These are phyloP conservation scores for Adineta ricciae DNA, from an alignment of 2,888 invertebrate species.

Conservation along the genomic window DNA sequence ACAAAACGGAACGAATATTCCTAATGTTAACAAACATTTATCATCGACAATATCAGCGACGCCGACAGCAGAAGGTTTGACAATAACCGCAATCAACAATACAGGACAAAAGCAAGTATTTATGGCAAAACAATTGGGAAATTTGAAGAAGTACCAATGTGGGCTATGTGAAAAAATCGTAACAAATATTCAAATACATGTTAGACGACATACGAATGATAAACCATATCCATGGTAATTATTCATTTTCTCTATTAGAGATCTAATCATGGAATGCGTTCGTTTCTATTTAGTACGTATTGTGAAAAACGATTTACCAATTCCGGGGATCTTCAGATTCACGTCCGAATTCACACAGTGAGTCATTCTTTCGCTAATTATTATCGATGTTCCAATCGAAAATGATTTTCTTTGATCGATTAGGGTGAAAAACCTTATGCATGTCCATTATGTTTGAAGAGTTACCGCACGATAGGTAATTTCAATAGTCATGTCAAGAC, in stretches of 20 bases:
- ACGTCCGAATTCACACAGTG: conserved; percentile 8
- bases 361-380: too few species aligned
- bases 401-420: too few species aligned
- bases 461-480: conserved; percentile 21
- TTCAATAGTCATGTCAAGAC: conserved; percentile 22
- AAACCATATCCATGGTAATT: conserved; percentile 22
- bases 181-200: conserved; percentile 20
- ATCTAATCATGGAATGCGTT: neutral
- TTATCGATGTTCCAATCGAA: too few species aligned
- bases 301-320: conserved; percentile 22
- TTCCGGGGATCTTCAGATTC: conserved; percentile 23
- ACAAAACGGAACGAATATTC: neutral
- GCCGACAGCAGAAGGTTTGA: conserved; percentile 5
- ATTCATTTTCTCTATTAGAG: neutral
- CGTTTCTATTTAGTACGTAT: neutral
- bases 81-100: conserved; percentile 22
- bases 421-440: conserved; percentile 20
- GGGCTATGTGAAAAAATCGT: conserved; percentile 19
- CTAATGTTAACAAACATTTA: neutral
- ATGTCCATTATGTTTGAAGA: conserved; percentile 18
- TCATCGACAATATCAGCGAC: conserved; percentile 4
- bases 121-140: conserved; percentile 23
- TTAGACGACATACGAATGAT: conserved; percentile 20
- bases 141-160: conserved; percentile 16
- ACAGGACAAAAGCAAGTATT: conserved; percentile 20